phyloP scores from a whole-genome alignment of 2,888 invertebrate genomes.

The Encarsia formosa region DNA sequence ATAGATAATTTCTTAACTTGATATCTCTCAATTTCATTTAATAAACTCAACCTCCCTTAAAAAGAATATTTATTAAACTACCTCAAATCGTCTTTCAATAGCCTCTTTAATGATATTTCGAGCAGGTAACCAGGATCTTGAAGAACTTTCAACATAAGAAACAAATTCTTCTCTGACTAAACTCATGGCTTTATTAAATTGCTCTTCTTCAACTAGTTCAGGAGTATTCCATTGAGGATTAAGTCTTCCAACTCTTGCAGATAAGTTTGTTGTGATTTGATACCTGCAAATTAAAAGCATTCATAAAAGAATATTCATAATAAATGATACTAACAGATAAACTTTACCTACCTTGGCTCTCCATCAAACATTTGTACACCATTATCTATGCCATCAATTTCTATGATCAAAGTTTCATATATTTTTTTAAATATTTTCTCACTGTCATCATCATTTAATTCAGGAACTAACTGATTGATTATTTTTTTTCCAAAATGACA shows the following conservation, averaged over 20 bases:
- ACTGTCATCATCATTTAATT: constrained; percentile 54
- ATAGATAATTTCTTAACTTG: too few relatives aligned
- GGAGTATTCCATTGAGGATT: constrained; percentile 80
- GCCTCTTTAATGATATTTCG: constrained; percentile 71
- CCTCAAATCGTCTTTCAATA: constrained; percentile 62
- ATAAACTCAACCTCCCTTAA: too few relatives aligned
- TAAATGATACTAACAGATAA: too few relatives aligned
- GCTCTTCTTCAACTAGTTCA: constrained; percentile 54
- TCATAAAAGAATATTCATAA: too few relatives aligned
- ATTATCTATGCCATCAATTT: constrained; percentile 96
- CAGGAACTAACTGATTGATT: constrained; percentile 59
- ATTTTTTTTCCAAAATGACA: constrained; percentile 83
- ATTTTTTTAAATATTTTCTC: constrained; percentile 64
- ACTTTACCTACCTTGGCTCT: constrained; percentile 54
- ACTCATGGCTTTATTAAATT: constrained; percentile 74
- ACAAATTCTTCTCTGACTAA: constrained; percentile 77
- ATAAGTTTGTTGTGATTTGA: constrained; percentile 73
- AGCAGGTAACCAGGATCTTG: constrained; percentile 83
- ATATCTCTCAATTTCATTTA: too few relatives aligned
- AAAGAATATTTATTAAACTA: too few relatives aligned
- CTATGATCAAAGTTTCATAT: constrained; percentile 84
- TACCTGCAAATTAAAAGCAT: constrained; percentile 57
- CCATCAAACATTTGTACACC: constrained; percentile 80
- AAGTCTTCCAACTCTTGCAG: constrained; percentile 68
- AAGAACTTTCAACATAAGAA: constrained; percentile 57